phyloP scores from a whole-genome alignment of 2,888 invertebrate genomes.

The Acanthosepion esculentum region DNA sequence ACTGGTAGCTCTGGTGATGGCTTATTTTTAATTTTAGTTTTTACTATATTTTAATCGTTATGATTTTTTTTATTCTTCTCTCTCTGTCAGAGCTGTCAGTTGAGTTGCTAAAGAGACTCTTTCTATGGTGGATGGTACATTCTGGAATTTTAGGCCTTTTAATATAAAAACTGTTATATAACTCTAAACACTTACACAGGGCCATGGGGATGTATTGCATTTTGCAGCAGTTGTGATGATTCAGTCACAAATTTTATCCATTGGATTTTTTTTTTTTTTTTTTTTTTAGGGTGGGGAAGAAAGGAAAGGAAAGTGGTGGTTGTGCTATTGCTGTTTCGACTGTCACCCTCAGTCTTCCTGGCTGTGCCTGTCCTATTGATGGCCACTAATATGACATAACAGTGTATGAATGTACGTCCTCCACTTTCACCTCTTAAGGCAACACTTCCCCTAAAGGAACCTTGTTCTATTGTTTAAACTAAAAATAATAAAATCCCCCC shows the following conservation, averaged over 20 bases:
- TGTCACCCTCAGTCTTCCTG: too few relatives aligned
- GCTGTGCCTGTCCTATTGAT: too few relatives aligned
- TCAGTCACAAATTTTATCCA: not conserved
- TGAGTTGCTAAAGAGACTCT: not conserved
- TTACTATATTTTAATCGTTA: not conserved
- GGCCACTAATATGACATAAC: too few relatives aligned
- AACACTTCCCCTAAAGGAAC: too few relatives aligned
- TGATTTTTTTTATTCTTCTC: not conserved
- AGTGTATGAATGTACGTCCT: too few relatives aligned
- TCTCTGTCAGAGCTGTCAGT: not conserved
- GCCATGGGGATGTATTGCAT: not conserved
- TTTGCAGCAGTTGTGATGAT: not conserved
- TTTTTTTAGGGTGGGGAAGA: not conserved
- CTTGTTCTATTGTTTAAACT: too few relatives aligned
- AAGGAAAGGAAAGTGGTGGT: not conserved
- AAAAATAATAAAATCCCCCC: too few relatives aligned
- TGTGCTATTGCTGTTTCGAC: too few relatives aligned
- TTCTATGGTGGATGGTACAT: not conserved
- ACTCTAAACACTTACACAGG: not conserved
- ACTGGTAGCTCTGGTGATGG: not conserved
- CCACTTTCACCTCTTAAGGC: too few relatives aligned
- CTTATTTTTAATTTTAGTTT: not conserved
- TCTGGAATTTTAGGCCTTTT: constrained; percentile 20
- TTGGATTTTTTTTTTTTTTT: not conserved
- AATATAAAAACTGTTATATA: not conserved